Evolutionary conservation across 37 sponge, comb jelly and placozoan genomes (phyloP), one percentile per base, ranked within the genome.

Genomic region (Cladorhizidae sp.): DNA sequence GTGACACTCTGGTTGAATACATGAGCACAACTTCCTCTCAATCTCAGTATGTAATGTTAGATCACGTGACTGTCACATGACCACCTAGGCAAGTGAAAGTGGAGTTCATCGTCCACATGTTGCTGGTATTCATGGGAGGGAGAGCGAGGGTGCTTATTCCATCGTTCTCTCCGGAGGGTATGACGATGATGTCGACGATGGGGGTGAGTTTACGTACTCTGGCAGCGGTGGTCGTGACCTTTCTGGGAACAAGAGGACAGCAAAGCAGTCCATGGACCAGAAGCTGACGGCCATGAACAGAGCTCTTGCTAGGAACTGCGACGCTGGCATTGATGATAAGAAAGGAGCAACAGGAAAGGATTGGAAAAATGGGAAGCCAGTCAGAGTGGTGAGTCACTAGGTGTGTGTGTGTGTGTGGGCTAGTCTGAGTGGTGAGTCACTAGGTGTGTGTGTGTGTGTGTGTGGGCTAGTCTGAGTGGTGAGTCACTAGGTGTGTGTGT

Each of bases 171-270:
- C 96, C 14, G 96, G 96, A 22, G 97, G 97, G 3, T 96, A 96
- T 79, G 97, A 96, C 15, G 93, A 96, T 69, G 97, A 93, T 41
- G 50, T 64, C 62, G 97, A 96, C 49, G 33, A 86, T 58, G 97
- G 97, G 23, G 88, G 77, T 40, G 94, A 90, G 86, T 96, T 96
- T 65, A 85, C 76, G 28, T 96, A 96, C 81, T 91, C 93, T 3
- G 97, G 97, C 1, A 93, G 94, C 83, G 97, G 97, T 6, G 97
- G 97, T 32, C 75, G 97, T 36, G 97, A 96, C 76, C 79, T 96
- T 73, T 93, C 94, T 22, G 97, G 97, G 49, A 96, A 96, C 86
- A 93, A 89, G 86, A 77, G 97, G n/a, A 91, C 91, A 39, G 97
- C 93, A 6, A 86, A 84, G 43, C 93, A 96, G 83, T 90, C 91